Evolutionary conservation across 2,113 vertebrate species (phyloP), one percentile per base, ranked within the genome.

Genomic region (Siniperca chuatsi): DNA sequence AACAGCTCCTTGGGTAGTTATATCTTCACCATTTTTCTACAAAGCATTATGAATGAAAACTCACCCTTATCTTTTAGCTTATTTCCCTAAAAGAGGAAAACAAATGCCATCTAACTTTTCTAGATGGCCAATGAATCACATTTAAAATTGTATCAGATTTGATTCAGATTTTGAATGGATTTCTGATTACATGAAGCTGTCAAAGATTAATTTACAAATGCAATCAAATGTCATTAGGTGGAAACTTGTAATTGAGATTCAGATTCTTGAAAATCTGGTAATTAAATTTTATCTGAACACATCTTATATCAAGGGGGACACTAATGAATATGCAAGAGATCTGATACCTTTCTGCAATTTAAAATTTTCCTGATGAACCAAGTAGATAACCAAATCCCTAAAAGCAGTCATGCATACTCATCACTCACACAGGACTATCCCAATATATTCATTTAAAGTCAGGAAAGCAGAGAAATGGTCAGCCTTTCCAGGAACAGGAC

Each of bases 361-460:
- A 81, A 78, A 84, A 78, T 70, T 11, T 66, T 70, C 54, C 29
- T 8, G 44, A 58, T 8, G 13, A 77, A 40, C 48, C 6, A 73
- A 58, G 10, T 54, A 13, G 10, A 78, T 16, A 72, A 40, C 1
- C 25, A 20, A 75, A 82, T 10, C 37, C 7, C 16, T 44, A 46
- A 40, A 70, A 60, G 33, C 60, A 42, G 62, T 75, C 29, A 84
- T 65, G 67, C 35, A 81, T 72, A 46, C 46, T 52, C 68, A 35
- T 61, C 15, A 58, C 54, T 64, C 25, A 81, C 62, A 81, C 54
- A 75, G 18, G 44, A 83, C 69, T 54, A 60, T 35, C 29, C 81
- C 9, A 57, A 68, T 8, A 64, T 78, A 35, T 65, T 82, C 13
- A 78, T 79, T 76, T 69, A 29, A 78, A 81, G 15, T 64, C 60